A percentile compares a stretch with the other conserved stretches of the same genome.
These are phyloP conservation scores for Tringa solitaria DNA, from an alignment of 2,113 vertebrate genomes.

Conservation along the genomic window DNA sequence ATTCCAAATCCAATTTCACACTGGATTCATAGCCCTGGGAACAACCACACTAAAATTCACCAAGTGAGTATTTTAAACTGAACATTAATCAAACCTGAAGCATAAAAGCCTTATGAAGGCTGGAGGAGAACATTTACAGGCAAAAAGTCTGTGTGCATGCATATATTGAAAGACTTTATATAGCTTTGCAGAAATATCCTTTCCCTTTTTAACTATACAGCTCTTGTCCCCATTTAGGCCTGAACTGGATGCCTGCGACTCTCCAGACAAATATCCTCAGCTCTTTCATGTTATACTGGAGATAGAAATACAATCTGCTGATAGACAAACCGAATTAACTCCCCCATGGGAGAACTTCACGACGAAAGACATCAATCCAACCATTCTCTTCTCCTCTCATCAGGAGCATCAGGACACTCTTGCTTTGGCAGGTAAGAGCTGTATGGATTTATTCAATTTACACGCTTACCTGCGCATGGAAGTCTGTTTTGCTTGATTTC, in stretches of 20 bases:
- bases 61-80: constrained; percentile 82
- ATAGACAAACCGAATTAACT: constrained; percentile 91
- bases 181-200: neutral
- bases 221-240: constrained; percentile 74
- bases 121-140: neutral
- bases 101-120: neutral
- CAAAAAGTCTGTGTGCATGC: neutral
- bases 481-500: neutral
- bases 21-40: constrained; percentile 92
- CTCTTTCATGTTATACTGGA: constrained; percentile 94
- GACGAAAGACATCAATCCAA: constrained; percentile 90
- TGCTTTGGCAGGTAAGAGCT: constrained; percentile 82
- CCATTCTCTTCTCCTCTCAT: constrained; percentile 92
- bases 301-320: constrained; percentile 87
- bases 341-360: constrained; percentile 97
- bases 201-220: neutral
- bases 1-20: constrained; percentile 98
- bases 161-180: neutral
- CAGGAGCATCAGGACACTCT: constrained; percentile 94
- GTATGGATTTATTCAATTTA: neutral
- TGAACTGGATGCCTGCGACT: constrained; percentile 95
- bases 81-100: neutral
- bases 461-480: neutral
- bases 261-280: constrained; percentile 97
- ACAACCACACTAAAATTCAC: constrained; percentile 91